A percentile compares a stretch with the other conserved stretches of the same genome.
Evolutionary conservation across 2,113 vertebrate genomes (phyloP).

Genomic region (Phodopus roborovskii): DNA sequence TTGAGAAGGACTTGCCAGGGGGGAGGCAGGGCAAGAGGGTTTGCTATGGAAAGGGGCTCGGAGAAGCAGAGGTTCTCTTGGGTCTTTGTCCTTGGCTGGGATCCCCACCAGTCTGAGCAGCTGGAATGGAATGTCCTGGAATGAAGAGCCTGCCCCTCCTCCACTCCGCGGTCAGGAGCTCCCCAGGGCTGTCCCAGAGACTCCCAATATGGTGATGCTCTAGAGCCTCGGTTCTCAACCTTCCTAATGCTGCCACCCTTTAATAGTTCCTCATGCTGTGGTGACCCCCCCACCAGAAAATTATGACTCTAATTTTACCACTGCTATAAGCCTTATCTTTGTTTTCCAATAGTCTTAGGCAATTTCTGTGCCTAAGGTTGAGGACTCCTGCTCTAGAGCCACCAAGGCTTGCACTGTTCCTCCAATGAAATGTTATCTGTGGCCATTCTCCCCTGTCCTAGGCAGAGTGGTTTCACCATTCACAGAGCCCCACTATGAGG

Average conservation of each 20-base stretch:
- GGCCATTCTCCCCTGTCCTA: background rate
- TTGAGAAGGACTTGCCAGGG: background rate
- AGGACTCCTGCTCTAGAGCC: constrained; percentile 12
- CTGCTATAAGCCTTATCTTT: background rate
- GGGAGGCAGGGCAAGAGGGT: background rate
- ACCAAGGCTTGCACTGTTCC: background rate
- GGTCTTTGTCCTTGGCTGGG: constrained; percentile 74
- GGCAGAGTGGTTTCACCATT: background rate
- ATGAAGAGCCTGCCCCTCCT: constrained; percentile 63
- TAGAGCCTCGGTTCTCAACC: background rate
- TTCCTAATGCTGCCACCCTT: background rate
- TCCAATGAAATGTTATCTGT: background rate
- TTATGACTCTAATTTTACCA: background rate
- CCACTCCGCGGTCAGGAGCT: constrained; percentile 43
- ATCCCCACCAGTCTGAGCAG: constrained; percentile 73
- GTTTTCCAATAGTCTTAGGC: background rate
- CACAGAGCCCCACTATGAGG: background rate
- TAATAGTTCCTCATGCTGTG: background rate
- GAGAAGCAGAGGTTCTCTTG: constrained; percentile 49
- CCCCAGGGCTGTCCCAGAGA: constrained; percentile 35
- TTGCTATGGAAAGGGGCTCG: background rate
- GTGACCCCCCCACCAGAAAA: background rate
- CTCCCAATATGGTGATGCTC: constrained; percentile 74
- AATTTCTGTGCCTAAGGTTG: background rate
- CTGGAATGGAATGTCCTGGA: constrained; percentile 81